These are phyloP conservation scores for Apis dorsata DNA, from an alignment of 1,140 invertebrate species.

Conservation along the genomic window DNA sequence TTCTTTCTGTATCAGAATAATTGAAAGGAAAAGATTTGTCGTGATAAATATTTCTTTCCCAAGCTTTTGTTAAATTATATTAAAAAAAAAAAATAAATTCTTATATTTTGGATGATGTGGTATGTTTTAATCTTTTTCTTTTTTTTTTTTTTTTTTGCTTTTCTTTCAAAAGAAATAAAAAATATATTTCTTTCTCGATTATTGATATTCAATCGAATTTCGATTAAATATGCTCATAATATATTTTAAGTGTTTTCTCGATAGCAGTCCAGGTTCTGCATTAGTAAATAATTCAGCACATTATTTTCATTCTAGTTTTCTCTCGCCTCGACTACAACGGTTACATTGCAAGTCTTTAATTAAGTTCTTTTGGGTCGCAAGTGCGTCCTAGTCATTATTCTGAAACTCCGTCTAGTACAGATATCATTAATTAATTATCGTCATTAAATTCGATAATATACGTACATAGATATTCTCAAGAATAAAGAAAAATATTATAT, in stretches of 20 bases:
- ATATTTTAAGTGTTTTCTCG: background rate
- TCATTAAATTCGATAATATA: constrained; percentile 5
- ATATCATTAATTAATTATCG: constrained; percentile 25
- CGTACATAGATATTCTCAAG: background rate
- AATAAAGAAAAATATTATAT: too few species aligned
- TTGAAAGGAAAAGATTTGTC: background rate
- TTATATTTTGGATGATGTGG: background rate
- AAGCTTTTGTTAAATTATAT: background rate
- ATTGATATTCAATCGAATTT: background rate
- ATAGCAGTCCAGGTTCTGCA: background rate
- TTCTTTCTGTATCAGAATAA: background rate
- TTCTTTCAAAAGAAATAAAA: background rate
- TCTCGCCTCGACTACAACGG: background rate
- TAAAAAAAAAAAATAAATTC: background rate
- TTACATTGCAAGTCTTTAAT: constrained; percentile 22
- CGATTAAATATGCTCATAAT: background rate
- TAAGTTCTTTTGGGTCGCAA: constrained; percentile 18
- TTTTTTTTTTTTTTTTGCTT: too few species aligned
- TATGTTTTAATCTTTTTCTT: background rate
- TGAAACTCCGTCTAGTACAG: background rate
- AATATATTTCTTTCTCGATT: background rate
- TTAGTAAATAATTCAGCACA: background rate
- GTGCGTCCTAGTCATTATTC: background rate
- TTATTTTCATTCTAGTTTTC: constrained; percentile 5
- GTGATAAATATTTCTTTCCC: background rate